Percentiles rank a stretch among this genome's conserved stretches.
Evolutionary conservation across 2,888 invertebrate species (phyloP).

Genomic region (Cephus pygmeus): DNA sequence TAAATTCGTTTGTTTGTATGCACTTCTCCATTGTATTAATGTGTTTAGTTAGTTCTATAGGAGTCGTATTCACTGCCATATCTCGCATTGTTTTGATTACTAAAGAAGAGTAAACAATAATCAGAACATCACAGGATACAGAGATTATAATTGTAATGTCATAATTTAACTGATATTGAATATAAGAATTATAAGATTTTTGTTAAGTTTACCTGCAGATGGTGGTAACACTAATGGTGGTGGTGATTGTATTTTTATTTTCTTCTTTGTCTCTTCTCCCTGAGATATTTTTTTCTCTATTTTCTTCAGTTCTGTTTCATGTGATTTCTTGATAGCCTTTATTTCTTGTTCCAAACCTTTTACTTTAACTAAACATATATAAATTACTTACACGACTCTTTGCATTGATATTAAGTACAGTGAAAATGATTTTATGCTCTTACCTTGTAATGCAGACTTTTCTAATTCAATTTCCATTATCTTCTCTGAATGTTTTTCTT

Average conservation of each 20-base stretch:
- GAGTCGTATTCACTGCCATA: slow-evolving; percentile 23
- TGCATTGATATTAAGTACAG: not conserved
- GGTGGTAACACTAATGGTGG: no score
- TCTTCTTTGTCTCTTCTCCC: slow-evolving; percentile 12
- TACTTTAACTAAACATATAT: slow-evolving; percentile 34
- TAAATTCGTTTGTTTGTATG: slow-evolving; percentile 41
- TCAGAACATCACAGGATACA: not conserved
- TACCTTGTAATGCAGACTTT: slow-evolving; percentile 42
- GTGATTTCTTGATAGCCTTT: slow-evolving; percentile 29
- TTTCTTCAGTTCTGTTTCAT: slow-evolving; percentile 18
- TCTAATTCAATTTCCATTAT: slow-evolving; percentile 35
- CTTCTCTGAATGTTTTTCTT: slow-evolving; percentile 31
- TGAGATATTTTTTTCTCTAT: slow-evolving; percentile 12
- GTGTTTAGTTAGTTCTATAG: not conserved
- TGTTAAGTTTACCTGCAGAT: not conserved
- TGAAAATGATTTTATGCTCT: not conserved
- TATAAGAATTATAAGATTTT: not conserved
- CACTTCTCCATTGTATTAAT: slow-evolving; percentile 24
- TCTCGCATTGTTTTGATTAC: slow-evolving; percentile 10
- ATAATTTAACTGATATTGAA: not conserved
- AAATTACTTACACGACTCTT: not conserved
- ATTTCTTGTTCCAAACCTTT: slow-evolving; percentile 39
- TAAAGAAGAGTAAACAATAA: not conserved
- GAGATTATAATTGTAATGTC: not conserved
- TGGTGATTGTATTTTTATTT: slow-evolving; percentile 21